Evolutionary conservation across 2,113 vertebrate genomes (phyloP), one percentile per base, ranked within the genome.

Genomic region (Hyla sarda): DNA sequence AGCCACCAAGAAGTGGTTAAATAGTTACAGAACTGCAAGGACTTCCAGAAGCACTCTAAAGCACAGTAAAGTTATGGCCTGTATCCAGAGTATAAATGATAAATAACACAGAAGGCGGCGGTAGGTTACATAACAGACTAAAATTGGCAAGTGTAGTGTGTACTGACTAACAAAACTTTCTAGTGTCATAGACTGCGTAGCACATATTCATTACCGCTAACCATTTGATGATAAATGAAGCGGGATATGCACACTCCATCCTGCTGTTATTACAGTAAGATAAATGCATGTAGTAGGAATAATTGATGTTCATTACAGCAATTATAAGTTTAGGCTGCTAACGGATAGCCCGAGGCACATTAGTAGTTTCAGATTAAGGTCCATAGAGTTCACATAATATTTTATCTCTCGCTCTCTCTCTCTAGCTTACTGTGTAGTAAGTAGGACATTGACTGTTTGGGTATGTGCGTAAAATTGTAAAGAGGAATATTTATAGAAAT

Each of bases 291-390:
- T 41, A 41, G 41, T 41, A 3, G 3, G 73, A 50, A 76, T 76
- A 52, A 76, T 41, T 76, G 47, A 76, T 76, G 48, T 78, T 78
- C 48, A 78, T 78, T 78, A 78, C 45, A 34, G 30, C 75, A 78
- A 56, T 56, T 56, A 78, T n/a, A 78, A 78, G 30, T 56, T 54
- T 54, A 77, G 48, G 28, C 74, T 78, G 50, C 50, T 78, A 56
- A 78, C 48, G 34, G 28, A 23, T 10, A 52, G 74, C 74, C 48
- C 32, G 7, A 76, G 47, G 47, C 74, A 52, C 25, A 76, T 50
- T 19, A 76, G n/a, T 30, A 52, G 47, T 50, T 17, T 76, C n/a
- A 4, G 25, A 50, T 30, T 76, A 30, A 28, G 11, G 50, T 76
- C 14, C 16, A 28, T 76, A 76, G 72, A 47, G 41, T 41, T 41